phyloP scores from a whole-genome alignment of 2,113 vertebrate species.

The Chauna torquata region DNA sequence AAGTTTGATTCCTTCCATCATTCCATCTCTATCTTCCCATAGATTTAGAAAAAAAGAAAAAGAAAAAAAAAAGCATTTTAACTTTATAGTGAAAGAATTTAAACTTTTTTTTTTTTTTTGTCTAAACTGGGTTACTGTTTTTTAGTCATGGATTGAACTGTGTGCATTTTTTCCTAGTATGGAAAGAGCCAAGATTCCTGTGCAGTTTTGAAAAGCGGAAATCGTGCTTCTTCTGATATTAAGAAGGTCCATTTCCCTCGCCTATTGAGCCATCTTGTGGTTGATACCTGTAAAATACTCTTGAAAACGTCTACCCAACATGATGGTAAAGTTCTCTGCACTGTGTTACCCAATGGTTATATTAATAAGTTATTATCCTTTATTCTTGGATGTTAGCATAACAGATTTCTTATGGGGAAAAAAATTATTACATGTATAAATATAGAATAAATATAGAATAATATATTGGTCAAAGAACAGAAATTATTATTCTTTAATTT shows the following conservation, averaged over 20 bases:
- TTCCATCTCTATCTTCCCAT: background rate
- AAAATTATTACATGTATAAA: background rate
- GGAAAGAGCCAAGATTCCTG: background rate
- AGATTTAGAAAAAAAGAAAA: background rate
- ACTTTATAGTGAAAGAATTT: background rate
- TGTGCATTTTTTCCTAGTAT: background rate
- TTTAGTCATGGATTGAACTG: background rate
- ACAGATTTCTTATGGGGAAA: rapidly evolving
- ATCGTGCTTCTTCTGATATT: rapidly evolving
- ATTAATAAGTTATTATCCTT: background rate
- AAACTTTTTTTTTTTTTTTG: too few relatives aligned
- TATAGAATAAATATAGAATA: background rate
- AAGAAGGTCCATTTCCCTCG: conserved; percentile 17
- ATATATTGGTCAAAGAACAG: background rate
- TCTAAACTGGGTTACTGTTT: background rate
- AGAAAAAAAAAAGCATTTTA: background rate
- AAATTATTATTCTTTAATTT: background rate
- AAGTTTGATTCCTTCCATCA: background rate
- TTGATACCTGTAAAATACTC: conserved; percentile 19
- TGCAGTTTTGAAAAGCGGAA: background rate
- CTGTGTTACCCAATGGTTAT: background rate
- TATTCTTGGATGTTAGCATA: background rate
- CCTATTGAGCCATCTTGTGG: conserved; percentile 76
- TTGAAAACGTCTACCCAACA: background rate
- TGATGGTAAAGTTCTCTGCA: background rate